Evolutionary conservation across 2,113 vertebrate species (phyloP).

Genomic region (Erinaceus europaeus): DNA sequence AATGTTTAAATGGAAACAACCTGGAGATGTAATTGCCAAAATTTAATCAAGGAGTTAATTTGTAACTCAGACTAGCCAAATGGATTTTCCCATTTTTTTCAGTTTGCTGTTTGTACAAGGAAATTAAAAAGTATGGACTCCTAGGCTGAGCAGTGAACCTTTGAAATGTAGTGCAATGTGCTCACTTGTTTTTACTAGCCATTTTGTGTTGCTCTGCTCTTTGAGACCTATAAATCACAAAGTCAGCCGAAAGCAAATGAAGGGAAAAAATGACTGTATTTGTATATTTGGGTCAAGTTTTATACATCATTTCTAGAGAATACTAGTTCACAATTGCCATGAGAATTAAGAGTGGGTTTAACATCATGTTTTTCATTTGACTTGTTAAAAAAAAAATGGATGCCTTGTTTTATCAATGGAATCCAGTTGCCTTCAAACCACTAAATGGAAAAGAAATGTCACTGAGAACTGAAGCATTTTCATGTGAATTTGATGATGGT

Average conservation of each 20-base stretch:
- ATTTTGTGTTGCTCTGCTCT: constrained; percentile 74
- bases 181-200: constrained; percentile 80
- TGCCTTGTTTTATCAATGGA: constrained; percentile 70
- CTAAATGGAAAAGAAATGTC: constrained; percentile 48
- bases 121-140: constrained; percentile 86
- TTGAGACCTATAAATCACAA: constrained; percentile 72
- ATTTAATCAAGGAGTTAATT: constrained; percentile 87
- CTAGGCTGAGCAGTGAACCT: constrained; percentile 76
- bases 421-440: constrained; percentile 48
- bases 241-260: constrained; percentile 61
- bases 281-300: constrained; percentile 7
- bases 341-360: constrained; percentile 77
- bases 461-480: constrained; percentile 57
- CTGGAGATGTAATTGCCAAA: constrained; percentile 84
- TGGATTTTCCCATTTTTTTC: constrained; percentile 82
- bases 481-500: constrained; percentile 58
- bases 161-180: constrained; percentile 70
- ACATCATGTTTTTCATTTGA: constrained; percentile 73
- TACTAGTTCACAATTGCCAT: constrained; percentile 74
- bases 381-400: constrained; percentile 76
- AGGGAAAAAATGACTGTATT: neutral
- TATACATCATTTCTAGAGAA: constrained; percentile 77
- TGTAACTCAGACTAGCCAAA: constrained; percentile 81
- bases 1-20: constrained; percentile 85
- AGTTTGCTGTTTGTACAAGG: constrained; percentile 81